Evolutionary conservation across 2,888 invertebrate species (phyloP).

Genomic region (Rhaphigaster nebulosa): DNA sequence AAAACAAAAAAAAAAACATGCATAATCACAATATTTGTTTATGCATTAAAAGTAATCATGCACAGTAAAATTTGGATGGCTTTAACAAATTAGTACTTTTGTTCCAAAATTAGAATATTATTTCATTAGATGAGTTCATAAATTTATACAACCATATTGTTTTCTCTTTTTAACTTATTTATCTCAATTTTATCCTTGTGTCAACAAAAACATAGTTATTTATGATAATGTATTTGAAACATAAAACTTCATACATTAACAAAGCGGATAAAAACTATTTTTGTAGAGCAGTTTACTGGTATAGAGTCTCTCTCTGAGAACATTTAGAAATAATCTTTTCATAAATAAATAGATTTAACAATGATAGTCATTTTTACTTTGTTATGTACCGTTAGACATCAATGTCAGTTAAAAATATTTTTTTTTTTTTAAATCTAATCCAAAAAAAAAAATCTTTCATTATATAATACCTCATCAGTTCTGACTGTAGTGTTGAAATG

Average conservation of each 20-base stretch:
- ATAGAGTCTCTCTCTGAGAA: too few relatives aligned
- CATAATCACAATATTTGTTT: not conserved
- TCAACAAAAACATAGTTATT: too few relatives aligned
- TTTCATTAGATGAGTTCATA: not conserved
- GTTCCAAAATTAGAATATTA: not conserved
- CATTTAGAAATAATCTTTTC: too few relatives aligned
- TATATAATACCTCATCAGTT: conserved; percentile 62
- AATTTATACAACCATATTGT: not conserved
- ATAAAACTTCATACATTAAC: too few relatives aligned
- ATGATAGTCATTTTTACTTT: too few relatives aligned
- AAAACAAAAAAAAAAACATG: not conserved
- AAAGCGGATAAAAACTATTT: too few relatives aligned
- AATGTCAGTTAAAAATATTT: conserved; percentile 13
- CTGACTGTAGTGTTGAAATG: conserved; percentile 62
- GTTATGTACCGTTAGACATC: not conserved
- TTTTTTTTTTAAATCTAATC: too few relatives aligned
- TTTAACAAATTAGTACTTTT: not conserved
- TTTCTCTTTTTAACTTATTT: too few relatives aligned
- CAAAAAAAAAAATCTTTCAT: not conserved
- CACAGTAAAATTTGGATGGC: not conserved
- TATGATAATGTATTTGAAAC: too few relatives aligned
- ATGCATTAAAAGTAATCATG: not conserved
- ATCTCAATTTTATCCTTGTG: too few relatives aligned
- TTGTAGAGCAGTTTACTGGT: too few relatives aligned
- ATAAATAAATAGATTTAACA: too few relatives aligned